Evolutionary conservation across 2,888 invertebrate species (phyloP).

Genomic region (Drosophila cognata): DNA sequence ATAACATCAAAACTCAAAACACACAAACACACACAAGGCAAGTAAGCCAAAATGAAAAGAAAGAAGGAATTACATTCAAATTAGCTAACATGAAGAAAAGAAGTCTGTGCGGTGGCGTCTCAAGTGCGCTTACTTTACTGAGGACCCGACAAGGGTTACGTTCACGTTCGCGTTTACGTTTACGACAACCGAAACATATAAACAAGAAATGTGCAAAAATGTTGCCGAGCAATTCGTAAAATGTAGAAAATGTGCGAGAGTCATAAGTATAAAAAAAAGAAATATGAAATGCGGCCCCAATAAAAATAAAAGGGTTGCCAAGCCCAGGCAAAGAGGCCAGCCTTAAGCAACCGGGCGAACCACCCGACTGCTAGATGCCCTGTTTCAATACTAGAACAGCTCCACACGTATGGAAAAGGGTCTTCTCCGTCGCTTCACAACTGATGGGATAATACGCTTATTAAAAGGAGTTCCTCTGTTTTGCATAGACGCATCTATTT

Average conservation of each 20-base stretch:
- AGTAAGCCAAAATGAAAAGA: slow-evolving; percentile 1
- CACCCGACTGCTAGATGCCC: neutral
- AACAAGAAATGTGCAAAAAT: slow-evolving; percentile 50
- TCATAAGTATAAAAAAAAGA: slow-evolving; percentile 33
- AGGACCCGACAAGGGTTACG: neutral
- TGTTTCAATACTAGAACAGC: neutral
- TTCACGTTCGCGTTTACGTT: slow-evolving; percentile 33
- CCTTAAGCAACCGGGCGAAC: neutral
- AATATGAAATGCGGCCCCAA: slow-evolving; percentile 43
- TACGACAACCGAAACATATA: slow-evolving; percentile 56
- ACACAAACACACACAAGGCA: neutral
- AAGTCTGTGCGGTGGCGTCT: slow-evolving; percentile 29
- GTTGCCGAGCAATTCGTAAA: slow-evolving; percentile 40
- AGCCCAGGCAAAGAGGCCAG: neutral
- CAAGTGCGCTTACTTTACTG: slow-evolving; percentile 22
- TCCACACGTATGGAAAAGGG: neutral
- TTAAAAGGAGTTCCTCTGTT: neutral
- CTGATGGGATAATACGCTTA: neutral
- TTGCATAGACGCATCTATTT: neutral
- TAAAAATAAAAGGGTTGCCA: slow-evolving; percentile 39
- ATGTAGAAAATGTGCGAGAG: slow-evolving; percentile 39
- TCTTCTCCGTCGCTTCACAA: neutral
- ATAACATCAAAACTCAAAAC: slow-evolving; percentile 13
- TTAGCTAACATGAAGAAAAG: slow-evolving; percentile 44
- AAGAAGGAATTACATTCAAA: slow-evolving; percentile 68